A percentile compares a stretch with the other conserved stretches of the same genome.
Conservation (phyloP, 2,888 invertebrate species). For the Leucophora obtusa region DNA sequence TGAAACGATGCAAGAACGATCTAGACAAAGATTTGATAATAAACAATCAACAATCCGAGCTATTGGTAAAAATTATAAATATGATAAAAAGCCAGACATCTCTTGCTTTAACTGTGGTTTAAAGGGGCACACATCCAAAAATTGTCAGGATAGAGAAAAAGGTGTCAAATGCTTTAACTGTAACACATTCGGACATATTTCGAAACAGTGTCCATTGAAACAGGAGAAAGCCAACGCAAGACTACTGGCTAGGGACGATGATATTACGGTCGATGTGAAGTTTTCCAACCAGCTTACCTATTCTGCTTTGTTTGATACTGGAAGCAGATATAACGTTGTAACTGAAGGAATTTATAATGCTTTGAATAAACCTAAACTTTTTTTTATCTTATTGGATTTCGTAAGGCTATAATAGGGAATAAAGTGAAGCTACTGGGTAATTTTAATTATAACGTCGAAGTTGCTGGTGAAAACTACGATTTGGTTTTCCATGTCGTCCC, state of each 20-base stretch:
- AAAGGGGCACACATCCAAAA: slow-evolving; percentile 28
- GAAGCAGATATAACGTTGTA: slow-evolving; percentile 51
- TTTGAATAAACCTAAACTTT: slow-evolving; percentile 16
- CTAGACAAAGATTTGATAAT: neutral
- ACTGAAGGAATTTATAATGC: slow-evolving; percentile 37
- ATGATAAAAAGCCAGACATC: slow-evolving; percentile 6
- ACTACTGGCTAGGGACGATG: neutral
- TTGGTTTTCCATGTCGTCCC: slow-evolving; percentile 42
- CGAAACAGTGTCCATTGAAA: slow-evolving; percentile 39
- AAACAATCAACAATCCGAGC: too few species aligned
- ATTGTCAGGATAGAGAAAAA: slow-evolving; percentile 43
- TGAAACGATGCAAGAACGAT: slow-evolving; percentile 26
- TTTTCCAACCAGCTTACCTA: too few species aligned
- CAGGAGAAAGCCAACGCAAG: slow-evolving; percentile 22
- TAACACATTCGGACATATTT: slow-evolving; percentile 35
- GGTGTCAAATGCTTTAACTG: slow-evolving; percentile 45
- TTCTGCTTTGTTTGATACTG: slow-evolving; percentile 47
- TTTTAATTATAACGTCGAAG: slow-evolving; percentile 3
- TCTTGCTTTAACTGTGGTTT: slow-evolving; percentile 52
- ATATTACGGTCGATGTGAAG: slow-evolving; percentile 36
- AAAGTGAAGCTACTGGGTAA: slow-evolving; percentile 46
- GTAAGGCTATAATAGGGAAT: slow-evolving; percentile 11
- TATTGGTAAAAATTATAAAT: neutral
- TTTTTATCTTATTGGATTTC: slow-evolving; percentile 46
- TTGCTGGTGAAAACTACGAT: slow-evolving; percentile 6